Percentiles rank a stretch among this genome's conserved stretches.
phyloP scores from a whole-genome alignment of 2,888 invertebrate genomes.

The Meteorus colon region DNA sequence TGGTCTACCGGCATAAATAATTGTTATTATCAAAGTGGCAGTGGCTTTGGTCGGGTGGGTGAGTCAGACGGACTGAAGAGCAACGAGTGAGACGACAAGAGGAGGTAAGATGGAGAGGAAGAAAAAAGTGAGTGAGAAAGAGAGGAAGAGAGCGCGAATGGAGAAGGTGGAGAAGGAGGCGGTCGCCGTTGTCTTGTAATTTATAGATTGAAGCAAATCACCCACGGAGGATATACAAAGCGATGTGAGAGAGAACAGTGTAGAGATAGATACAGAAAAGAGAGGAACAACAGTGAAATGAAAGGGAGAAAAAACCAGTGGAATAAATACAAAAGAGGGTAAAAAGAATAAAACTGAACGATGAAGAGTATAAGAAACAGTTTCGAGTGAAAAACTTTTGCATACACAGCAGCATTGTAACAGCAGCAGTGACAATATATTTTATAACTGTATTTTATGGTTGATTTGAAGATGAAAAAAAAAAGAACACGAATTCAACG shows the following conservation, averaged over 20 bases:
- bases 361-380: conserved; percentile 30
- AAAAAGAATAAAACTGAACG: conserved; percentile 19
- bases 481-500: not conserved
- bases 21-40: conserved; percentile 67
- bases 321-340: conserved; percentile 14
- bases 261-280: conserved; percentile 20
- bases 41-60: conserved; percentile 50
- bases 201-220: conserved; percentile 68
- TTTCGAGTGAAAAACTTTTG: conserved; percentile 17
- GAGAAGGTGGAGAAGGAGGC: conserved; percentile 44
- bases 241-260: conserved; percentile 17
- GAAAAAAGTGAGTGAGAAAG: not conserved
- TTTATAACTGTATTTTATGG: conserved; percentile 23
- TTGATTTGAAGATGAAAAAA: not conserved
- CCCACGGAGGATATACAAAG: conserved; percentile 36
- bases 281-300: not conserved
- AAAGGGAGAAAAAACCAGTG: not conserved
- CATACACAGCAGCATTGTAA: conserved; percentile 17
- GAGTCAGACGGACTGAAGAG: conserved; percentile 54
- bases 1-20: conserved; percentile 66
- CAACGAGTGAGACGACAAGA: conserved; percentile 19
- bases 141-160: not conserved
- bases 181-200: conserved; percentile 61
- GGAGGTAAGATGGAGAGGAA: conserved; percentile 12
- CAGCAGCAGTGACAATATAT: conserved; percentile 31